A percentile compares a stretch with the other conserved stretches of the same genome.
Evolutionary conservation across 2,113 vertebrate genomes (phyloP).

Genomic region (Lathamus discolor): DNA sequence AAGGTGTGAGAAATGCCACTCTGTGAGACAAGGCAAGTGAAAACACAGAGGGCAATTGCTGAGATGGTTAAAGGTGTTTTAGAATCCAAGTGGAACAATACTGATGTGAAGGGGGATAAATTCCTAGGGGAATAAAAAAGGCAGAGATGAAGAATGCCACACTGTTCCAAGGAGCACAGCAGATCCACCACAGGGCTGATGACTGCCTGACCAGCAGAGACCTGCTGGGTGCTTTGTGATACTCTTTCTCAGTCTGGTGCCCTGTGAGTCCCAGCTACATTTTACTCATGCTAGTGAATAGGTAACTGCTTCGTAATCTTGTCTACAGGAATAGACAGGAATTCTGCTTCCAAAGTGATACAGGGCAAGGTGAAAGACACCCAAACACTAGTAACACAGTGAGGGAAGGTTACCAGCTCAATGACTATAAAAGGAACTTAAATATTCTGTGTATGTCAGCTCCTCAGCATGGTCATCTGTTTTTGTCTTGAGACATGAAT

Average conservation of each 20-base stretch:
- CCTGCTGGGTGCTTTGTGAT: background rate
- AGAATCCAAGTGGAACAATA: background rate
- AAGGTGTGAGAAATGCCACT: background rate
- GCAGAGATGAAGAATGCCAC: background rate
- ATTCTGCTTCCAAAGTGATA: background rate
- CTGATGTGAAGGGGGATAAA: background rate
- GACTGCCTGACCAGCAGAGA: background rate
- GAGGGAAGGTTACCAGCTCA: background rate
- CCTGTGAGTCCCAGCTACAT: accelerated
- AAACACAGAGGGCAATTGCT: background rate
- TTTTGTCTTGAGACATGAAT: background rate
- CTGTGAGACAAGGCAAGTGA: background rate
- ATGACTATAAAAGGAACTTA: background rate
- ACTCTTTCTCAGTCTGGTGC: background rate
- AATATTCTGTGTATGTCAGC: background rate
- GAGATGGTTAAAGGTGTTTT: background rate
- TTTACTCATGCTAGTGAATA: accelerated
- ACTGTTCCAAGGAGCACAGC: background rate
- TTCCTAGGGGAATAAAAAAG: background rate
- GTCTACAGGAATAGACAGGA: background rate
- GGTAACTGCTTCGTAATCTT: background rate
- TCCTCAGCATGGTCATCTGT: background rate
- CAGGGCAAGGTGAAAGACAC: background rate
- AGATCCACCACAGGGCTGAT: background rate
- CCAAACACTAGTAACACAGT: background rate